A percentile compares a stretch with the other conserved stretches of the same genome.
Evolutionary conservation across 2,113 vertebrate genomes (phyloP).

Genomic region (Spea multiplicata): DNA sequence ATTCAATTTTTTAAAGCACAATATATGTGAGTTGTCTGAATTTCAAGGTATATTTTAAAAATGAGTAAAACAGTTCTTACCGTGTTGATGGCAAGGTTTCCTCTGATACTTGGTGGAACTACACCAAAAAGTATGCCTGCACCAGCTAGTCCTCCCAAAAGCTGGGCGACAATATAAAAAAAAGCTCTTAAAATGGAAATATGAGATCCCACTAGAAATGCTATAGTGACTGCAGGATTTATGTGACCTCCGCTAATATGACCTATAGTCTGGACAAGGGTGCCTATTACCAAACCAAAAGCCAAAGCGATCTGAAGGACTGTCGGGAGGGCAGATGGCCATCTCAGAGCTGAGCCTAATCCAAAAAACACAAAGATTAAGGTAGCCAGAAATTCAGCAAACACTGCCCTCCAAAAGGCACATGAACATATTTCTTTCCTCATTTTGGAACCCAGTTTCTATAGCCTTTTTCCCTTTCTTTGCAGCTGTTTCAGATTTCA

Average conservation of each 20-base stretch:
- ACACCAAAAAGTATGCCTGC: constrained; percentile 47
- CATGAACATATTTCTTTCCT: constrained; percentile 46
- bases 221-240: constrained; percentile 50
- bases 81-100: constrained; percentile 46
- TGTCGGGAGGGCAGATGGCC: constrained; percentile 46
- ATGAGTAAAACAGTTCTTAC: constrained; percentile 29
- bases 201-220: constrained; percentile 38
- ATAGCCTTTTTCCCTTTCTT: constrained; percentile 12
- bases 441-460: background rate
- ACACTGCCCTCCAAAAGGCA: constrained; percentile 44
- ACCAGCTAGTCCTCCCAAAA: constrained; percentile 44
- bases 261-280: constrained; percentile 43
- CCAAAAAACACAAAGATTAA: constrained; percentile 48
- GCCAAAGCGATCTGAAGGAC: constrained; percentile 48
- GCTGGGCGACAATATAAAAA: constrained; percentile 47
- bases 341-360: constrained; percentile 47
- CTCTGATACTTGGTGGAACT: constrained; percentile 37
- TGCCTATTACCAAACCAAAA: constrained; percentile 47
- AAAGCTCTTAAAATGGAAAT: constrained; percentile 39
- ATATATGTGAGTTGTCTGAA: too few relatives aligned
- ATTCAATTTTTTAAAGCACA: too few relatives aligned
- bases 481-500: background rate
- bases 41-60: too few relatives aligned
- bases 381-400: constrained; percentile 48
- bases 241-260: constrained; percentile 49